Evolutionary conservation across 2,797 vertebrate genomes (phyloP), one percentile per base, ranked within the genome.

Genomic region (Oreochromis grahami): DNA sequence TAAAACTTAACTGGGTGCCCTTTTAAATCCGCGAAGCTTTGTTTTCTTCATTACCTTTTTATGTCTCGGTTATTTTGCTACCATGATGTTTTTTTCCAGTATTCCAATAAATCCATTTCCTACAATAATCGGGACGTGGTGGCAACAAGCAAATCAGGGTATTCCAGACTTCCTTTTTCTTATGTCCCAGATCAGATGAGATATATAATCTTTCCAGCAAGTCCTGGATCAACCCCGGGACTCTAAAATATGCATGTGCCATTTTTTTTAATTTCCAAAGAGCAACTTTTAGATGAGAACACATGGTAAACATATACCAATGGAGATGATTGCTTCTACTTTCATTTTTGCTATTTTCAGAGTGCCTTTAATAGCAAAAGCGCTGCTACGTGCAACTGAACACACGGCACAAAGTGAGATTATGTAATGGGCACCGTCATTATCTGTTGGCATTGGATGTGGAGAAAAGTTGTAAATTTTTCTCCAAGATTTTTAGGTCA

Each of bases 361-460:
- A 84, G 78, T 77, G 81, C 36, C 17, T 70, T 58, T 86, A 60
- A 80, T 32, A 76, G 21, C 58, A 74, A 56, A 76, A 50, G 14
- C 38, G 79, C 80, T 79, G 65, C 76, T 80, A 13, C 38, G 1
- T 87, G 48, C 1, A 12, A 55, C 72, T 51, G 68, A 79, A 43
- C 43, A 70, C 9, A 21, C 19, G 17, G 53, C 56, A 74, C 21
- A 81, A 81, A 83, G 63, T 83, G 55, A 88, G 76, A 76, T 86
- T 43, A 86, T 84, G 50, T 83, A 88, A 90, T 76, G 78, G 60
- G 32, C 8, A 7, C 60, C 43, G 56, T 83, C 72, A 79, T 89
- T 88, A 89, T 91, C 88, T 87, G 79, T 88, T 85, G 24, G 65
- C 55, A 24, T 43, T 79, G 34, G 60, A 74, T 50, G 10, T 9